Evolutionary conservation across 2,888 invertebrate species (phyloP).

Genomic region (Panorpa germanica): DNA sequence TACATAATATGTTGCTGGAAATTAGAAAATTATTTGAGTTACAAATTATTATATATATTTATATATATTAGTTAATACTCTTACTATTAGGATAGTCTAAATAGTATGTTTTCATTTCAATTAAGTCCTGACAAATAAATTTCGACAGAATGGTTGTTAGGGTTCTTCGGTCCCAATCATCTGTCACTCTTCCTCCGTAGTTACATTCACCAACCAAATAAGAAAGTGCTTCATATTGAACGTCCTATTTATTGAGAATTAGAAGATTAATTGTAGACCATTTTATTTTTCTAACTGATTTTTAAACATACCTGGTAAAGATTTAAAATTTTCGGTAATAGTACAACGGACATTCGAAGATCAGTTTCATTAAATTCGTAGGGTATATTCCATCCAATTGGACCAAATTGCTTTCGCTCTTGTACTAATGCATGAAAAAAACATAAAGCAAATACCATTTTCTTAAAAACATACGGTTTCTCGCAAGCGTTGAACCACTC

Average conservation of each 20-base stretch:
- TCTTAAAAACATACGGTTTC: slow-evolving; percentile 60
- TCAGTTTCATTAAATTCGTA: slow-evolving; percentile 96
- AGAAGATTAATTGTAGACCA: no score
- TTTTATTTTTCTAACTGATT: no score
- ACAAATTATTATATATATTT: no score
- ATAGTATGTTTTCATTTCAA: slow-evolving; percentile 40
- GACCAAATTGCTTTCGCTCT: slow-evolving; percentile 79
- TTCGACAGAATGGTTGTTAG: slow-evolving; percentile 62
- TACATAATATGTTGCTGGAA: slow-evolving; percentile 49
- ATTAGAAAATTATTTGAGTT: slow-evolving; percentile 17
- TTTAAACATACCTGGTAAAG: slow-evolving; percentile 62
- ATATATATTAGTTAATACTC: no score
- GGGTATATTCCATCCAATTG: slow-evolving; percentile 88
- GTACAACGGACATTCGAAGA: slow-evolving; percentile 70
- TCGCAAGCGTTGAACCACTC: slow-evolving; percentile 78
- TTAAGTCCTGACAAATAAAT: slow-evolving; percentile 55
- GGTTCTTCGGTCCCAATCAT: slow-evolving; percentile 84
- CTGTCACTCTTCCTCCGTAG: slow-evolving; percentile 90
- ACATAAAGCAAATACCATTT: slow-evolving; percentile 69
- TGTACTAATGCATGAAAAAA: slow-evolving; percentile 90
- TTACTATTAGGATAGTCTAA: slow-evolving; percentile 52
- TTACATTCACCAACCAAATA: slow-evolving; percentile 92
- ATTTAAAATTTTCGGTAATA: slow-evolving; percentile 71
- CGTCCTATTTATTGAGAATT: no score
- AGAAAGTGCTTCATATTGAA: slow-evolving; percentile 69